Evolutionary conservation across 1,140 invertebrate genomes (phyloP).

Genomic region (Apis florea): DNA sequence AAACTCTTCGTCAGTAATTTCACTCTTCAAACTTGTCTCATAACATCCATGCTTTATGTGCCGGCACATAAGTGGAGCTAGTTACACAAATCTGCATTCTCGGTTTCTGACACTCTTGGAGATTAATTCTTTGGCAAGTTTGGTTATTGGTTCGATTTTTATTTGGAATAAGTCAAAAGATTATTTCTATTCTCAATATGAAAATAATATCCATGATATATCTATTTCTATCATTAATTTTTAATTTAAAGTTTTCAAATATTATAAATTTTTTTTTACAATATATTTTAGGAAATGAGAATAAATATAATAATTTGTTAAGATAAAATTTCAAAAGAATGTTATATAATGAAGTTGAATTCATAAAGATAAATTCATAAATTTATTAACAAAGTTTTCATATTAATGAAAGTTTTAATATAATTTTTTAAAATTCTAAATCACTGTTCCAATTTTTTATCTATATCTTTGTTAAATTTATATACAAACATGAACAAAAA

Average conservation of each 20-base stretch:
- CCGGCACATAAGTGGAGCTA: constrained; percentile 25
- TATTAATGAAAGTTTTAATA: too few species aligned
- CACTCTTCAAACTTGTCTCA: constrained; percentile 58
- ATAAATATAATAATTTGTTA: too few species aligned
- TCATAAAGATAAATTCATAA: too few species aligned
- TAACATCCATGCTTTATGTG: constrained; percentile 44
- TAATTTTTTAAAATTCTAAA: too few species aligned
- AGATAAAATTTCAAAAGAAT: too few species aligned
- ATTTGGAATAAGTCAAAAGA: background rate
- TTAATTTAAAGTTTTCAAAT: background rate
- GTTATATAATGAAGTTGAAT: too few species aligned
- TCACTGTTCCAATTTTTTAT: too few species aligned
- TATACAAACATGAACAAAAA: too few species aligned
- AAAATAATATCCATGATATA: background rate
- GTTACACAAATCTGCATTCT: constrained; percentile 31
- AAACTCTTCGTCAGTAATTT: constrained; percentile 53
- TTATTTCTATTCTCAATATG: background rate
- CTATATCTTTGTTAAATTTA: too few species aligned
- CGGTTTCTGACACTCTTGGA: background rate
- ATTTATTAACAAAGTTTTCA: too few species aligned
- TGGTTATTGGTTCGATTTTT: background rate
- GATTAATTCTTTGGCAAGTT: constrained; percentile 1
- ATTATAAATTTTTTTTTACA: background rate
- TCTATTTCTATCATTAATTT: background rate
- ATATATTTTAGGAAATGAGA: too few species aligned